A percentile compares a stretch with the other conserved stretches of the same genome.
Conservation (phyloP, 2,797 vertebrate genomes). For the Enteromius radiatus region DNA sequence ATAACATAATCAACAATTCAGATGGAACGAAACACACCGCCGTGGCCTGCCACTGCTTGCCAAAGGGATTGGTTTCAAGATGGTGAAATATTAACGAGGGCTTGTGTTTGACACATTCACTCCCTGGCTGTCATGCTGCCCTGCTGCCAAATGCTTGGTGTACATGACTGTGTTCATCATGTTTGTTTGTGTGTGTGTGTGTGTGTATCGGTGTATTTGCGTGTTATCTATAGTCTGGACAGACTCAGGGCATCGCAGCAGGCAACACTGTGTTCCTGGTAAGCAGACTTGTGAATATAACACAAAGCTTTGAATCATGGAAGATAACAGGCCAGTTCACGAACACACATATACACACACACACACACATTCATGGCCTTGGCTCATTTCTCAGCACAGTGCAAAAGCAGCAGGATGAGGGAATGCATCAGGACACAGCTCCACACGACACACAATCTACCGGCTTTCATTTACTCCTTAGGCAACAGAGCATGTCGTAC, state of each 20-base stretch:
- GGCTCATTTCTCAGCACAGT: conserved; percentile 35
- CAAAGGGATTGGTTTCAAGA: conserved; percentile 53
- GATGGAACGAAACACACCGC: conserved; percentile 40
- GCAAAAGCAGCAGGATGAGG: conserved; percentile 32
- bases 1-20: conserved; percentile 51
- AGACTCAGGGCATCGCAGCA: conserved; percentile 49
- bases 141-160: conserved; percentile 50
- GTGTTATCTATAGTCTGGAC: conserved; percentile 47
- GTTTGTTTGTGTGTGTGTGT: conserved; percentile 48
- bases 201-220: conserved; percentile 38
- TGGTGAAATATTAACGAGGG: conserved; percentile 59
- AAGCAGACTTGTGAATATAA: conserved; percentile 56
- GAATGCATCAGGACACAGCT: conserved; percentile 24
- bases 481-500: conserved; percentile 24
- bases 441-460: conserved; percentile 25
- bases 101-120: conserved; percentile 62
- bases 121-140: conserved; percentile 52
- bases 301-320: conserved; percentile 54
- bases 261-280: conserved; percentile 54
- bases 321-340: conserved; percentile 37
- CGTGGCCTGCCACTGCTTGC: conserved; percentile 41
- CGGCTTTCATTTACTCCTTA: conserved; percentile 25
- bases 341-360: conserved; percentile 23
- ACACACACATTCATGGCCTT: conserved; percentile 11
- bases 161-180: conserved; percentile 41